Base-by-base conservation (phyloP, 2,113 vertebrate genomes). In the Aramus guarauna region DNA sequence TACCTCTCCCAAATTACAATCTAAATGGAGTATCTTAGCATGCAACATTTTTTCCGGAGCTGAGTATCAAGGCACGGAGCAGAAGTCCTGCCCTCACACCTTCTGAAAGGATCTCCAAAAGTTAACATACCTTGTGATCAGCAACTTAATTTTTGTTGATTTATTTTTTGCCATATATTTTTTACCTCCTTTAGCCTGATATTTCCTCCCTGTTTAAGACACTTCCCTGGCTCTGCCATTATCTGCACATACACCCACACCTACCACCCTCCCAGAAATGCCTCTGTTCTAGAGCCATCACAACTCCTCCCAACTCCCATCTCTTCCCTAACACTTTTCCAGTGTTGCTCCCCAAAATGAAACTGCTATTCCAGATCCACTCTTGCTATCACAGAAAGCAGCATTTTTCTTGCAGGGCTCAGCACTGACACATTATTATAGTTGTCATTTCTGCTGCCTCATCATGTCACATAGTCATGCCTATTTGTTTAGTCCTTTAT, bases 361-460 rank as follows among this genome's bases (percentile, higher is more conserved):
- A 95, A 32, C 56, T 45, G 41, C 36, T 90, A 2, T 62, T 93
- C 34, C 67, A 77, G 62, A 64, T 34, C 34, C 23, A 11, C 62
- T 79, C 21, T 32, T 60, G 36, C 66, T 60, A 30, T 18, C 71
- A 83, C 53, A 75, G 41, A 59, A 66, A 68, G 59, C 41, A 58
- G 45, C 2, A 0, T 13, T 66, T 74, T 60, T 69, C 85, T 80
- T 56, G 47, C 56, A 84, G 41, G 56, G 48, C 72, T 90, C 66
- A 66, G 23, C 72, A 73, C 59, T 58, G 55, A 83, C 27, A 66
- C 56, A 9, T 79, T 69, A 69, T 45, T 66, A 55, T 5, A 83
- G n/a, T 36, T 93, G 75, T 48, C 64, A 75, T 75, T 92, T 92
- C 88, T 91, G 76, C 88, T 72, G 85, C 62, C 71, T 94, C 84